These are phyloP conservation scores for Hypolimnas misippus DNA, from an alignment of 2,888 invertebrate genomes.

Conservation along the genomic window DNA sequence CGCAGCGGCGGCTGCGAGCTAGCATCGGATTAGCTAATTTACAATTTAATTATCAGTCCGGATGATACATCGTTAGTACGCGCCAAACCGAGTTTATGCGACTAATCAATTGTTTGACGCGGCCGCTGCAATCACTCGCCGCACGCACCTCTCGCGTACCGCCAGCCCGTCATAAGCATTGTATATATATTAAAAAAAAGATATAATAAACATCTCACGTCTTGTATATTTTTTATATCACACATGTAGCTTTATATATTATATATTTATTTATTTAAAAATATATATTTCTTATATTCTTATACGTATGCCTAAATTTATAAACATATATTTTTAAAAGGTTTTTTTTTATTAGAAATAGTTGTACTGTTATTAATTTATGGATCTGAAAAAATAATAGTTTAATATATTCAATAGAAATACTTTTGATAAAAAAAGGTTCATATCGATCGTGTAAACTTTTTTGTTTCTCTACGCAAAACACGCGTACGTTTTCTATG, in stretches of 20 bases:
- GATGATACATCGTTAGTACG: conserved; percentile 83
- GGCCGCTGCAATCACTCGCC: conserved; percentile 80
- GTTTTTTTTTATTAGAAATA: no score
- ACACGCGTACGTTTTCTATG: no score
- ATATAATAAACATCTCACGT: not conserved
- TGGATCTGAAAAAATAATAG: no score
- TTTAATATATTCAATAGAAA: no score
- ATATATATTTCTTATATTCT: no score
- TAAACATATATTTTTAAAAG: no score
- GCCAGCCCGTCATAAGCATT: conserved; percentile 4
- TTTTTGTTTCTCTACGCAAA: no score
- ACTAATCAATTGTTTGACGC: conserved; percentile 85
- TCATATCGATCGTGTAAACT: no score
- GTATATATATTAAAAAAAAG: not conserved
- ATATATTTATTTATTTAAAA: no score
- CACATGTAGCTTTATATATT: not conserved
- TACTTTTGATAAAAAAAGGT: no score
- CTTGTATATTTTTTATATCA: not conserved
- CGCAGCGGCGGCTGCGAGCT: conserved; percentile 57
- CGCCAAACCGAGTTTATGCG: conserved; percentile 84
- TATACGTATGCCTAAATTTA: no score
- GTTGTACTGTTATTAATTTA: no score
- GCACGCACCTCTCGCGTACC: conserved; percentile 51
- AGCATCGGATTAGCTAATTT: conserved; percentile 81
- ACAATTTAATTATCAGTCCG: conserved; percentile 82